phyloP scores from a whole-genome alignment of 2,888 invertebrate genomes.

The Tipula helvola region DNA sequence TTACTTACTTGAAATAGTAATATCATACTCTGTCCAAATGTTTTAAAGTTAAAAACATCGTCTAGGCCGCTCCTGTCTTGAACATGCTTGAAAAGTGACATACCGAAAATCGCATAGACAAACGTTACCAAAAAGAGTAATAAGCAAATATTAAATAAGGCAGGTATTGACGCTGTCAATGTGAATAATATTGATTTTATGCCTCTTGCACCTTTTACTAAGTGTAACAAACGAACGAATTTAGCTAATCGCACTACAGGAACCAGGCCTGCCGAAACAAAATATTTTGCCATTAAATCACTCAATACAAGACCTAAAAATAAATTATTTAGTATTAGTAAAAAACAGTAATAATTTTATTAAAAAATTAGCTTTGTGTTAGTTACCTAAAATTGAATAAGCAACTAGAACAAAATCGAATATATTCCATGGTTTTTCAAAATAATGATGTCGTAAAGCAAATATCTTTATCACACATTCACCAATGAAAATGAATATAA shows the following conservation, averaged over 20 bases:
- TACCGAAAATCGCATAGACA: constrained; percentile 98
- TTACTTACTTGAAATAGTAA: constrained; percentile 81
- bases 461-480: constrained; percentile 98
- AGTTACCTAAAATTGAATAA: constrained; percentile 85
- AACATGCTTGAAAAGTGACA: constrained; percentile 99
- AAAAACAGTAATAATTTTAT: neutral
- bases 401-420: constrained; percentile 99
- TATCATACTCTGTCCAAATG: constrained; percentile 97
- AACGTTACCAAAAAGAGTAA: constrained; percentile 97
- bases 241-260: constrained; percentile 97
- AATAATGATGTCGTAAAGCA: constrained; percentile 95
- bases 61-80: constrained; percentile 89
- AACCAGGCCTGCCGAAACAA: constrained; percentile 93
- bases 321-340: constrained; percentile 10
- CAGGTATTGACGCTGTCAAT: constrained; percentile 96
- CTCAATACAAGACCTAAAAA: constrained; percentile 80
- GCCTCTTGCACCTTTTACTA: constrained; percentile 97
- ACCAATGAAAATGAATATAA: constrained; percentile 95
- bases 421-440: constrained; percentile 98
- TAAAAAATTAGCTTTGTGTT: neutral
- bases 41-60: constrained; percentile 96
- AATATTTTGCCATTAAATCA: constrained; percentile 93
- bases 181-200: constrained; percentile 95
- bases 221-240: constrained; percentile 91
- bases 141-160: constrained; percentile 97